These are phyloP conservation scores for Drosophila ezoana DNA, from an alignment of 2,888 invertebrate genomes.

Conservation along the genomic window DNA sequence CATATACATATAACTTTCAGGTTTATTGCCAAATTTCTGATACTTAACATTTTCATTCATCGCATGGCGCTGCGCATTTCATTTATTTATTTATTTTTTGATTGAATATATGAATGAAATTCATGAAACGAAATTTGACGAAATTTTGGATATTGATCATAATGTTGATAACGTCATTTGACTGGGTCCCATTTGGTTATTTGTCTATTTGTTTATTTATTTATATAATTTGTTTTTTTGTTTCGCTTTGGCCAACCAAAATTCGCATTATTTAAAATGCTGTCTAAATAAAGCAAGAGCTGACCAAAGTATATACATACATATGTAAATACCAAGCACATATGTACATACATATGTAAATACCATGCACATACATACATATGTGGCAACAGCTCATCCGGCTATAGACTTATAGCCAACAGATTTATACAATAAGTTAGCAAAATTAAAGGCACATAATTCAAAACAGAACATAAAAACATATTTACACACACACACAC, in stretches of 20 bases:
- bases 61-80: conserved; percentile 46
- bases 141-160: conserved; percentile 73
- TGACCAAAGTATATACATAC: conserved; percentile 19
- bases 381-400: conserved; percentile 9
- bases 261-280: conserved; percentile 19
- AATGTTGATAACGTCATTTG: conserved; percentile 47
- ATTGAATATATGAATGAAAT: conserved; percentile 66
- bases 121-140: conserved; percentile 62
- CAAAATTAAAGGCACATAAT: conserved; percentile 7
- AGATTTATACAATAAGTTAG: conserved; percentile 21
- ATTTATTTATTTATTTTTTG: conserved; percentile 50
- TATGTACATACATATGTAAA: not conserved
- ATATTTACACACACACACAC: not conserved
- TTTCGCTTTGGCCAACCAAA: conserved; percentile 10
- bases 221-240: conserved; percentile 8
- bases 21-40: conserved; percentile 35
- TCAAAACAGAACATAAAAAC: conserved; percentile 4
- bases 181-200: too few species aligned
- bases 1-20: conserved; percentile 24
- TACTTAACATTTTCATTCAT: conserved; percentile 53
- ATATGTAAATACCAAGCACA: conserved; percentile 3
- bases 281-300: conserved; percentile 30
- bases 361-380: not conserved
- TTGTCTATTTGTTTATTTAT: conserved; percentile 21
- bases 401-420: conserved; percentile 1